Conservation (phyloP, 53 echinoderm and acorn worm species). For the Hippasteria phrygiana region DNA sequence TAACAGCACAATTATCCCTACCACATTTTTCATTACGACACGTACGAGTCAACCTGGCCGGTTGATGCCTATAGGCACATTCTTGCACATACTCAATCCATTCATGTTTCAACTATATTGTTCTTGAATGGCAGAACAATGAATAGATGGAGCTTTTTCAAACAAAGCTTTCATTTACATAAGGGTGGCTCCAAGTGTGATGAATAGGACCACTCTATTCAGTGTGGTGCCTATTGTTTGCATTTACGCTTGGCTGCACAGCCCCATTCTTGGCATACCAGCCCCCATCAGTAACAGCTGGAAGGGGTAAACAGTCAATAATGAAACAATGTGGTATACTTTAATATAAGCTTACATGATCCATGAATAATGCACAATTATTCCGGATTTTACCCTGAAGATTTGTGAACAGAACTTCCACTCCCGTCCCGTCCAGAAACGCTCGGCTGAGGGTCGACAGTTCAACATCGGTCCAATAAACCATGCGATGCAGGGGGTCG, state of each 20-base stretch:
- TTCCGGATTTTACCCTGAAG: constrained; percentile 25
- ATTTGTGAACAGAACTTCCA: constrained; percentile 11
- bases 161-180: neutral
- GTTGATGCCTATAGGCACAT: neutral
- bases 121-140: neutral
- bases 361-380: neutral
- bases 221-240: no score
- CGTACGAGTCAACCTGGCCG: neutral
- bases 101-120: neutral
- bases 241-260: no score
- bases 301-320: no score
- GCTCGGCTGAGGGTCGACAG: constrained; percentile 7
- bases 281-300: no score
- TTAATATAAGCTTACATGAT: no score
- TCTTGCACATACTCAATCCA: neutral
- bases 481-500: constrained; percentile 30
- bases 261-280: no score
- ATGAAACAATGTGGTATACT: no score
- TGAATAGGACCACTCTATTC: no score
- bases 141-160: neutral
- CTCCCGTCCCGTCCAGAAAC: constrained; percentile 35
- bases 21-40: neutral
- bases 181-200: neutral
- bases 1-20: neutral
- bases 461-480: constrained; percentile 58